These are phyloP conservation scores for Morone saxatilis DNA, from an alignment of 2,113 vertebrate genomes.

Conservation along the genomic window DNA sequence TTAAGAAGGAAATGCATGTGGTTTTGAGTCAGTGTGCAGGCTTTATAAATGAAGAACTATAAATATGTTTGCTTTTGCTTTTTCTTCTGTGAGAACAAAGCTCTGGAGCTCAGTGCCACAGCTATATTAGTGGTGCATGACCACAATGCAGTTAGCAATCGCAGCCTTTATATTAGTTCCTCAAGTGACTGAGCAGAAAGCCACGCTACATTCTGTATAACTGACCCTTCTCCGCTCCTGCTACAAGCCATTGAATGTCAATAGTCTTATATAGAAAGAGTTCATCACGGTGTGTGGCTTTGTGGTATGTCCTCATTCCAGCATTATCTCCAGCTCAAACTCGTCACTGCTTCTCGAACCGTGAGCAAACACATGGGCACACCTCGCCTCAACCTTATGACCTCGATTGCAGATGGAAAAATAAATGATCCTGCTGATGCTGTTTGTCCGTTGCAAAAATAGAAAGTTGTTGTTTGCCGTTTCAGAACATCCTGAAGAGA, in stretches of 20 bases:
- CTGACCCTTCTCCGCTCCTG: constrained; percentile 4
- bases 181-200: background rate
- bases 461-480: constrained; percentile 52
- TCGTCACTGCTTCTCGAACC: constrained; percentile 19
- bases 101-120: background rate
- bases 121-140: background rate
- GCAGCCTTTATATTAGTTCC: constrained; percentile 6
- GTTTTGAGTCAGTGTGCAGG: background rate
- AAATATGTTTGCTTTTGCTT: background rate
- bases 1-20: background rate
- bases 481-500: constrained; percentile 90
- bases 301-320: constrained; percentile 41
- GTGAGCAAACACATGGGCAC: constrained; percentile 28
- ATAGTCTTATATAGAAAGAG: background rate
- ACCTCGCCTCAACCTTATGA: background rate
- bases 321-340: background rate
- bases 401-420: constrained; percentile 27
- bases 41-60: background rate
- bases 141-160: constrained; percentile 3
- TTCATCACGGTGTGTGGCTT: constrained; percentile 6
- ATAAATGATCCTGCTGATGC: constrained; percentile 18
- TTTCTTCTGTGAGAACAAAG: background rate
- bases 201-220: background rate
- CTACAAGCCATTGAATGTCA: constrained; percentile 7
- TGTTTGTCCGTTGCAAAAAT: constrained; percentile 22